Percentiles rank a stretch among this genome's conserved stretches.
These are phyloP conservation scores for Sarcoramphus papa DNA, from an alignment of 2,797 vertebrate genomes.

Conservation along the genomic window DNA sequence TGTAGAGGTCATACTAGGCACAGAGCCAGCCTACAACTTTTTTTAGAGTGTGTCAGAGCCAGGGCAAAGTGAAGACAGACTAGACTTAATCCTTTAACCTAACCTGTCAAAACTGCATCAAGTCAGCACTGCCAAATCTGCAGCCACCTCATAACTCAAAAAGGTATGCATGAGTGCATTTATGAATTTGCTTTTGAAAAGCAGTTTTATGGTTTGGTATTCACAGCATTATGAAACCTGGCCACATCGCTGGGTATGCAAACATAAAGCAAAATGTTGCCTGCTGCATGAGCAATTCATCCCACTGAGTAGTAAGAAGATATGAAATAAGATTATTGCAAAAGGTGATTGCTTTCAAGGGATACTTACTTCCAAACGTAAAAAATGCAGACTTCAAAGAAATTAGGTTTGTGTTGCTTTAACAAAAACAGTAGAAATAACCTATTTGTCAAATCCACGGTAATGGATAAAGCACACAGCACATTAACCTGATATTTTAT, in stretches of 20 bases:
- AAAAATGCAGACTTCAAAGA: not conserved
- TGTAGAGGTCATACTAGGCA: slow-evolving; percentile 69
- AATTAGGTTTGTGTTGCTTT: not conserved
- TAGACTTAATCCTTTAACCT: slow-evolving; percentile 72
- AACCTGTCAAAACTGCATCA: slow-evolving; percentile 72
- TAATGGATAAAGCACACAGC: not conserved
- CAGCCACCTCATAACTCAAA: slow-evolving; percentile 69
- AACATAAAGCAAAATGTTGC: slow-evolving; percentile 32
- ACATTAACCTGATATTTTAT: not conserved
- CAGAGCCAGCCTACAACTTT: slow-evolving; percentile 67
- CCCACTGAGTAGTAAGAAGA: not conserved
- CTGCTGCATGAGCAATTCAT: slow-evolving; percentile 33
- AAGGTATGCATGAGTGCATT: slow-evolving; percentile 70
- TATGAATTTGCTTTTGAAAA: slow-evolving; percentile 70
- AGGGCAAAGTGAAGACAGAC: slow-evolving; percentile 78
- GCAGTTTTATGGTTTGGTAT: slow-evolving; percentile 55
- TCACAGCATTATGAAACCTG: slow-evolving; percentile 58
- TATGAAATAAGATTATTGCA: slow-evolving; percentile 6
- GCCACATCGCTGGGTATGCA: not conserved
- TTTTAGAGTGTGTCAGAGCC: slow-evolving; percentile 78
- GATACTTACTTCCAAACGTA: not conserved
- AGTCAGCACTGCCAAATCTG: slow-evolving; percentile 70
- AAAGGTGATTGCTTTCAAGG: not conserved
- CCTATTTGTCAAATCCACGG: not conserved
- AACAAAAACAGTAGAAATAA: not conserved